These are phyloP conservation scores for Echinometra lucunter DNA, from an alignment of 53 echinoderm and acorn worm genomes.

Conservation along the genomic window DNA sequence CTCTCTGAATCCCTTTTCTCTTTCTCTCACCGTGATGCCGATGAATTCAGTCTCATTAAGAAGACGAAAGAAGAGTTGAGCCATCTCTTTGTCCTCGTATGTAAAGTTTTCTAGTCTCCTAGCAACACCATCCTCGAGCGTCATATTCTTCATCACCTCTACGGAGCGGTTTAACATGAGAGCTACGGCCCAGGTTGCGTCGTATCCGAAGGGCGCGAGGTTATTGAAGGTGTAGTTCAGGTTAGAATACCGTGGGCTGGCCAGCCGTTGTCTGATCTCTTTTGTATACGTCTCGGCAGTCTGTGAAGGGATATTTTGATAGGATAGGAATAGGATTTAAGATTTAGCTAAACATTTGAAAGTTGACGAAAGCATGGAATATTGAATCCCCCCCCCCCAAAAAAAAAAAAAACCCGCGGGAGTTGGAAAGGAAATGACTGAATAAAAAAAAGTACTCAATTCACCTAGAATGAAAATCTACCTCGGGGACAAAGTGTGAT, in stretches of 20 bases:
- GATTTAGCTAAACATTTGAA: background rate
- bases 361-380: background rate
- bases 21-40: slow-evolving; percentile 66
- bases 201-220: slow-evolving; percentile 70
- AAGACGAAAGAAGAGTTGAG: slow-evolving; percentile 63
- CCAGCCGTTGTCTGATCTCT: slow-evolving; percentile 66
- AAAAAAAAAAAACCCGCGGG: background rate
- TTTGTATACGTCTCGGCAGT: slow-evolving; percentile 73
- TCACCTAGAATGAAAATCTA: too few species aligned
- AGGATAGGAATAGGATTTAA: too few species aligned
- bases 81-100: slow-evolving; percentile 71
- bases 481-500: too few species aligned
- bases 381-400: too few species aligned
- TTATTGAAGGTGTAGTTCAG: slow-evolving; percentile 70
- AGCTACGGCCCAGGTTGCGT: slow-evolving; percentile 74
- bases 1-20: background rate
- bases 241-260: slow-evolving; percentile 60
- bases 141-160: slow-evolving; percentile 44
- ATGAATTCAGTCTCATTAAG: slow-evolving; percentile 66
- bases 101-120: slow-evolving; percentile 73
- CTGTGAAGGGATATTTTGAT: slow-evolving; percentile 44
- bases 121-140: background rate
- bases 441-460: background rate
- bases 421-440: background rate
- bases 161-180: slow-evolving; percentile 69